Evolutionary conservation across 2,797 vertebrate genomes (phyloP).

Genomic region (Botia almorhae): DNA sequence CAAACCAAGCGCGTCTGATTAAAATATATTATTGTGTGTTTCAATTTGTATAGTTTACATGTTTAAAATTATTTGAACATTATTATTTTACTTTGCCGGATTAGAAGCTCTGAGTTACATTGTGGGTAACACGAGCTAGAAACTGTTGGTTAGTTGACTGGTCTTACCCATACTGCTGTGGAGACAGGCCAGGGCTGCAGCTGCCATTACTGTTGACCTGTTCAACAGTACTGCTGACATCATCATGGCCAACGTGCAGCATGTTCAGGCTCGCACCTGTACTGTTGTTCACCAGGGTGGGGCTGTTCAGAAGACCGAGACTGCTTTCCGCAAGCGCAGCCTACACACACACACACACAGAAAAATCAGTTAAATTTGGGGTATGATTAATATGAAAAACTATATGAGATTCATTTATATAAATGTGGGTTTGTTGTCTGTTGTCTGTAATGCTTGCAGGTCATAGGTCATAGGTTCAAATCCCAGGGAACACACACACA

Average conservation of each 20-base stretch:
- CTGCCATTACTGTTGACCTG: constrained; percentile 97
- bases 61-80: not conserved
- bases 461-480: no score
- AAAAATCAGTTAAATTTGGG: not conserved
- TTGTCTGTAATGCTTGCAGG: no score
- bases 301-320: constrained; percentile 92
- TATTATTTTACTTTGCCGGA: no score
- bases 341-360: constrained; percentile 42
- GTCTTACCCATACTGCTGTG: constrained; percentile 91
- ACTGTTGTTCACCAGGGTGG: constrained; percentile 86
- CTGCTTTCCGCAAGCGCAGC: constrained; percentile 90
- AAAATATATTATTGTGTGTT: no score
- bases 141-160: not conserved
- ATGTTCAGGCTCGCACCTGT: constrained; percentile 90
- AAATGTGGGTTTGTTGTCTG: not conserved
- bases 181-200: constrained; percentile 96
- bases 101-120: no score
- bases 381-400: not conserved
- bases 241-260: constrained; percentile 93
- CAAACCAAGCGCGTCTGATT: not conserved
- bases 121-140: not conserved
- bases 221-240: constrained; percentile 94
- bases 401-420: not conserved
- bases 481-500: no score
- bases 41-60: not conserved